phyloP scores from a whole-genome alignment of 2,113 vertebrate species.

The Coregonus clupeaformis region DNA sequence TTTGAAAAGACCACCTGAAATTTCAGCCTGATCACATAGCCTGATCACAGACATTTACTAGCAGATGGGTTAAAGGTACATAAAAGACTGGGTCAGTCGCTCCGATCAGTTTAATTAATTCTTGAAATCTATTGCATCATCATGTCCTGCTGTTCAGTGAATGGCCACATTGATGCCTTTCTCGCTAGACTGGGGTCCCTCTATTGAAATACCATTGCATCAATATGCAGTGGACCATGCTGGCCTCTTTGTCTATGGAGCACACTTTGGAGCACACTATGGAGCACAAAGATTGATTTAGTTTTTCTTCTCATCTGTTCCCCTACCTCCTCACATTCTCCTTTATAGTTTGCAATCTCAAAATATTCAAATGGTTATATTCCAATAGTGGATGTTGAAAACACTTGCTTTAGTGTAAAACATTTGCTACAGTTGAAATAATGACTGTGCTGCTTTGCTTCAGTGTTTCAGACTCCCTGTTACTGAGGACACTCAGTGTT shows the following conservation, averaged over 20 bases:
- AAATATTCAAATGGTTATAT: constrained; percentile 10
- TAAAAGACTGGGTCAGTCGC: constrained; percentile 12
- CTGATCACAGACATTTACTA: constrained; percentile 1
- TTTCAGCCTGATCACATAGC: no score
- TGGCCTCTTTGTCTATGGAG: constrained; percentile 47
- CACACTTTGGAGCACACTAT: constrained; percentile 21
- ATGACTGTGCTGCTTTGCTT: constrained; percentile 1
- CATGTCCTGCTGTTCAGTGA: constrained; percentile 53
- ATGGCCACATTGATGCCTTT: constrained; percentile 55
- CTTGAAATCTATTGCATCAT: constrained; percentile 51
- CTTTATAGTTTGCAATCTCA: background rate
- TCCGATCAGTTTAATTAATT: constrained; percentile 55
- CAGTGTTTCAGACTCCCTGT: background rate
- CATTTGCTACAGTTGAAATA: background rate
- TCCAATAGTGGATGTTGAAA: background rate
- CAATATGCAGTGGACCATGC: constrained; percentile 52
- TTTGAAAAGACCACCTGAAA: no score
- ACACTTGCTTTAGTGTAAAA: background rate
- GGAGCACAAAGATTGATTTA: constrained; percentile 23
- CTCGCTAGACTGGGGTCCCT: constrained; percentile 41
- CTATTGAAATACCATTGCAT: constrained; percentile 59
- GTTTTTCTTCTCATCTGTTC: constrained; percentile 11
- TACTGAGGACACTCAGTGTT: background rate
- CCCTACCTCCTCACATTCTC: constrained; percentile 5
- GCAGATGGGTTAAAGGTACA: constrained; percentile 18